Percentiles rank a stretch among this genome's conserved stretches.
These are phyloP conservation scores for Sebastes taczanowskii DNA, from an alignment of 2,797 vertebrate species.

Conservation along the genomic window DNA sequence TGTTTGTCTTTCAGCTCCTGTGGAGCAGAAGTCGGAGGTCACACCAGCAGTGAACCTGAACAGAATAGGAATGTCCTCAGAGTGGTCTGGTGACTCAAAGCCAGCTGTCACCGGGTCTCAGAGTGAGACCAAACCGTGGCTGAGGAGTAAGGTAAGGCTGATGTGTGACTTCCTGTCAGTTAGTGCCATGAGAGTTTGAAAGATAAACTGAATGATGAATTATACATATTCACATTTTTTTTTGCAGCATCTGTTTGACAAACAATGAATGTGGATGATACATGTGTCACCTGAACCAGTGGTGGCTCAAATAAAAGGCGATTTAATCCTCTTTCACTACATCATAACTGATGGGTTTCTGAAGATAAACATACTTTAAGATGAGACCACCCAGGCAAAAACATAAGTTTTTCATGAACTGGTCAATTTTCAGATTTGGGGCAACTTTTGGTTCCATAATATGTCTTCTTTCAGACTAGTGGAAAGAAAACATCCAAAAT, in stretches of 20 bases:
- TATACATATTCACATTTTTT: not conserved
- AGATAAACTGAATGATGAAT: not conserved
- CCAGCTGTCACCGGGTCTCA: not conserved
- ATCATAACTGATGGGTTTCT: not conserved
- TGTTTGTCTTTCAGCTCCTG: constrained; percentile 54
- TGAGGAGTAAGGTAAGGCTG: constrained; percentile 78
- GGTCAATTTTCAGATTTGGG: too few relatives aligned
- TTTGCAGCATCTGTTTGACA: not conserved
- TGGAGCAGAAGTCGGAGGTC: constrained; percentile 23
- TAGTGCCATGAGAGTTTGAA: not conserved
- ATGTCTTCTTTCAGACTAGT: too few relatives aligned
- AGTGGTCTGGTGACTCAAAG: constrained; percentile 75
- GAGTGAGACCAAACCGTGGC: constrained; percentile 54
- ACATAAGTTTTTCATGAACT: too few relatives aligned
- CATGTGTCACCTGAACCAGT: not conserved
- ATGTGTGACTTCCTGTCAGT: not conserved
- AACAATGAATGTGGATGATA: not conserved
- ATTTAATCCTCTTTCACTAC: too few relatives aligned
- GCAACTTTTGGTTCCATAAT: too few relatives aligned
- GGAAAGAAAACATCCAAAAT: too few relatives aligned
- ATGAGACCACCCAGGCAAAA: too few relatives aligned
- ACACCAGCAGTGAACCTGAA: constrained; percentile 5
- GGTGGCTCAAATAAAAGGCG: not conserved
- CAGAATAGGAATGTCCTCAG: constrained; percentile 75
- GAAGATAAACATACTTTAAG: not conserved